Conservation (phyloP, 2,888 invertebrate species). For the Scrobipalpa atriplicella region DNA sequence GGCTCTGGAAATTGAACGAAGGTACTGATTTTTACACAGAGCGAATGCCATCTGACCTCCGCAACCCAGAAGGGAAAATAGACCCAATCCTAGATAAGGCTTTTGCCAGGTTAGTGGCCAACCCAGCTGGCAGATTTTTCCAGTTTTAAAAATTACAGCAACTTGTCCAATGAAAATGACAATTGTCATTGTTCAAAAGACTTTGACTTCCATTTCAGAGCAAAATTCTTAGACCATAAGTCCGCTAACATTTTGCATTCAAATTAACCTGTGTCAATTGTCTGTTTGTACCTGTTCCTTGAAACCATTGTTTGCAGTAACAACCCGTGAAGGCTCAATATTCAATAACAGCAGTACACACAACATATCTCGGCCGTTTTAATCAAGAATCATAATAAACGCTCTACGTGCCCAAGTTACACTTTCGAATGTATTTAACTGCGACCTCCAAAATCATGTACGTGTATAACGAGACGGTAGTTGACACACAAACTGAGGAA, state of each 20-base stretch:
- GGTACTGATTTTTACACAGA: no score
- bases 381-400: conserved; percentile 56
- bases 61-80: no score
- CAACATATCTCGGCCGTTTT: conserved; percentile 36
- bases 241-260: conserved; percentile 64
- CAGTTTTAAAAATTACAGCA: background rate
- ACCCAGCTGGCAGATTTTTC: no score
- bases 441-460: conserved; percentile 73
- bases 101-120: no score
- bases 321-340: conserved; percentile 62
- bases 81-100: no score
- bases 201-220: conserved; percentile 34
- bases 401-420: conserved; percentile 54
- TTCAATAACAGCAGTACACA: conserved; percentile 44
- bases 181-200: conserved; percentile 52
- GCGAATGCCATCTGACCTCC: no score
- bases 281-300: conserved; percentile 50
- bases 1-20: no score
- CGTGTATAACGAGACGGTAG: conserved; percentile 61
- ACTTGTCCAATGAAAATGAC: conserved; percentile 38
- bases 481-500: conserved; percentile 51
- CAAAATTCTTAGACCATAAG: conserved; percentile 43
- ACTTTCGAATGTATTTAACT: conserved; percentile 69
- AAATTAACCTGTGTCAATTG: conserved; percentile 64
- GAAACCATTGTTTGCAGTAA: conserved; percentile 55